Evolutionary conservation across 2,888 invertebrate species (phyloP), one percentile per base, ranked within the genome.

Genomic region (Aethes cnicana): DNA sequence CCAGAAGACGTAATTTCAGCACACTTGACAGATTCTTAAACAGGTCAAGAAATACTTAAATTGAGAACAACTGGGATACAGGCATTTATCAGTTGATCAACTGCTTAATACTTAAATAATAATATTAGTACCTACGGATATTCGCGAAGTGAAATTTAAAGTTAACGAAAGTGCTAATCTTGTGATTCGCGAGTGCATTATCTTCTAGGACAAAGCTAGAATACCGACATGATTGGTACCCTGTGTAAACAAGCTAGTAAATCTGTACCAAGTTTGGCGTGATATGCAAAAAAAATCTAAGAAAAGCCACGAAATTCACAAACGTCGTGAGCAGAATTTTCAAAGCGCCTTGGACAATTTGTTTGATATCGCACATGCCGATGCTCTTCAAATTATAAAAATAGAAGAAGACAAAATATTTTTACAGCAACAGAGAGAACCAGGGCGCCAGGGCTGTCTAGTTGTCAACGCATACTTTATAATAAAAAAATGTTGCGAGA

Each of bases 241-340:
- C 49, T 60, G 55, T 44, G 58, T 61, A 2, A 60, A 63, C 36
- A 63, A 61, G 53, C 54, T 61, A 46, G 58, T 62, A 6, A 47
- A 62, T 56, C 56, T 73, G 44, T 61, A 70, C 57, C 58, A 69
- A 50, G 59, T 61, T 65, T 72, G 69, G 74, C 59, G 67, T 42
- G 63, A 64, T 18, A 53, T 72, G 26, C 57, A 59, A 59, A 68
- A 63, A 64, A 64, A 66, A 56, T 43, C 21, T n/a, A 53, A 58
- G 49, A 61, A 58, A 59, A 50, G 53, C n/a, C n/a, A n/a, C n/a
- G n/a, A n/a, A n/a, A n/a, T n/a, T n/a, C n/a, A n/a, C n/a, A n/a
- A n/a, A n/a, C n/a, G n/a, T n/a, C n/a, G n/a, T n/a, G n/a, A n/a
- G n/a, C n/a, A n/a, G n/a, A n/a, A n/a, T n/a, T n/a, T n/a, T n/a